Percentiles rank a stretch among this genome's conserved stretches.
Evolutionary conservation across 2,113 vertebrate species (phyloP).

Genomic region (Ondatra zibethicus): DNA sequence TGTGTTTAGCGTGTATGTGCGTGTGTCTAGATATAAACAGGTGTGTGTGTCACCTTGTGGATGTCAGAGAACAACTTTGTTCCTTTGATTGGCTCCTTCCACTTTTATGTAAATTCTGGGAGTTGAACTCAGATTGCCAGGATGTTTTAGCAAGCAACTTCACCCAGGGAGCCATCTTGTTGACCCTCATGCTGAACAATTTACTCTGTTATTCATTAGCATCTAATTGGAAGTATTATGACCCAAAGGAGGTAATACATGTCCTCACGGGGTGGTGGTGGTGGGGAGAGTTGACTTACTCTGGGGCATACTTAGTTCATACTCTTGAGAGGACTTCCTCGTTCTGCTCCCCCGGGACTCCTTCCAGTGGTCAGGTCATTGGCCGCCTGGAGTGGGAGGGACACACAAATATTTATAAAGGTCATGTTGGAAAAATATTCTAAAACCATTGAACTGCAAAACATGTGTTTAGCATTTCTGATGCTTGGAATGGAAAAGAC

Average conservation of each 20-base stretch:
- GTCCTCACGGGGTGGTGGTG: not conserved
- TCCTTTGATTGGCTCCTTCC: too few species aligned
- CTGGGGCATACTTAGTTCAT: not conserved
- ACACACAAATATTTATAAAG: slow-evolving; percentile 75
- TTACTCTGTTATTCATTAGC: slow-evolving; percentile 58
- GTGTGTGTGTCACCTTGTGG: not conserved
- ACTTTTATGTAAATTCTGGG: not conserved
- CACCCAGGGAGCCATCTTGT: not conserved
- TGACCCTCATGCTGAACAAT: slow-evolving; percentile 2
- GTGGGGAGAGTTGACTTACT: not conserved
- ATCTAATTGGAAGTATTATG: slow-evolving; percentile 65
- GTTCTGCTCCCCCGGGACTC: slow-evolving; percentile 36
- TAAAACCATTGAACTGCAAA: slow-evolving; percentile 78
- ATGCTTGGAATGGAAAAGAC: slow-evolving; percentile 64
- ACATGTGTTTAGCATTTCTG: slow-evolving; percentile 77
- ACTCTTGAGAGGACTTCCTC: slow-evolving; percentile 24
- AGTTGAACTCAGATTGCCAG: not conserved
- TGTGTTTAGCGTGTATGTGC: not conserved
- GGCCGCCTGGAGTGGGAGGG: slow-evolving; percentile 64
- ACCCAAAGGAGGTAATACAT: slow-evolving; percentile 60
- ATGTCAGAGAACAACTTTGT: not conserved
- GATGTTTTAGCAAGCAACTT: not conserved
- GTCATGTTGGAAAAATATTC: slow-evolving; percentile 80
- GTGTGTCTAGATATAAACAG: not conserved
- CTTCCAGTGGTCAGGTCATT: slow-evolving; percentile 58